phyloP scores from a whole-genome alignment of 2,113 vertebrate species.

The Tragelaphus buxtoni region DNA sequence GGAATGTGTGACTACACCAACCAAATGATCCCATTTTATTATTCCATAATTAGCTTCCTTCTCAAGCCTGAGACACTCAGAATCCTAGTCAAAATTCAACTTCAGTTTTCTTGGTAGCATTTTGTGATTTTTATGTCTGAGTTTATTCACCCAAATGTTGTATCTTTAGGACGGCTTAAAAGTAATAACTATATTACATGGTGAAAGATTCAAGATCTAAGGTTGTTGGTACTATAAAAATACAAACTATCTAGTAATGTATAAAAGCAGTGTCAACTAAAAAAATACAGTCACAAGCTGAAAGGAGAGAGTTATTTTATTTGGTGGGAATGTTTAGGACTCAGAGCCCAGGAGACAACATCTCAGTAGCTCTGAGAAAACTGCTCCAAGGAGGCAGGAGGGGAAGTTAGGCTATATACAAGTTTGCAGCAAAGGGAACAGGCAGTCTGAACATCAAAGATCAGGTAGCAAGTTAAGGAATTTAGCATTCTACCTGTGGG shows the following conservation, averaged over 20 bases:
- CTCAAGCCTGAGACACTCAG: background rate
- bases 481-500: background rate
- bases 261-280: background rate
- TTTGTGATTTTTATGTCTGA: background rate
- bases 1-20: rapidly evolving
- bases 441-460: background rate
- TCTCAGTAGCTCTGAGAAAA: background rate
- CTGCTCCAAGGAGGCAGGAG: background rate
- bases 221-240: background rate
- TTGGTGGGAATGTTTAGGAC: background rate
- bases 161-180: background rate
- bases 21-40: background rate
- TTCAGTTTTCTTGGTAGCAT: background rate
- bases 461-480: background rate
- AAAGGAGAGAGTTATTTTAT: background rate
- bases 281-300: background rate
- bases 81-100: background rate
- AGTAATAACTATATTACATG: background rate
- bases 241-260: background rate
- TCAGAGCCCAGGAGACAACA: background rate
- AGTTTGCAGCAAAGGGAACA: background rate
- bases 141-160: background rate
- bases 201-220: background rate
- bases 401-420: background rate
- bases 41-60: background rate